Evolutionary conservation across 1,140 invertebrate genomes (phyloP).

Genomic region (Leptinotarsa texana): DNA sequence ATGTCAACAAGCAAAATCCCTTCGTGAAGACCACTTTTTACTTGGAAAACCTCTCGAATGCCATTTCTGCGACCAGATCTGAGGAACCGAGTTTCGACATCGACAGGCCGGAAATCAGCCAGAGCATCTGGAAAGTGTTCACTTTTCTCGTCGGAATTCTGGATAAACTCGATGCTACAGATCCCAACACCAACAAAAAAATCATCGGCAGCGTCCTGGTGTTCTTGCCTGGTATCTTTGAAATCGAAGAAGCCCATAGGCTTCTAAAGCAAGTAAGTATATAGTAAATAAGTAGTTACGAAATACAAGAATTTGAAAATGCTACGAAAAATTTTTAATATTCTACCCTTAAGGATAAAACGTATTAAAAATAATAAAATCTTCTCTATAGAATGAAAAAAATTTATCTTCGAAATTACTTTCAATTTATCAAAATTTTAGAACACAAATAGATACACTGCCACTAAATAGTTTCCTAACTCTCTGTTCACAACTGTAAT

Average conservation of each 20-base stretch:
- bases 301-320: too few relatives aligned
- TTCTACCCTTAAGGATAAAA: too few relatives aligned
- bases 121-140: conserved; percentile 56
- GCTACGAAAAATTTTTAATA: too few relatives aligned
- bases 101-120: conserved; percentile 56
- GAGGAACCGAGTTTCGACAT: conserved; percentile 58
- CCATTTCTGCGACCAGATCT: neutral
- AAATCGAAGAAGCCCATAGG: conserved; percentile 72
- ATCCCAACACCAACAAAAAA: conserved; percentile 50
- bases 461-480: too few relatives aligned
- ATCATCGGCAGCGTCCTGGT: conserved; percentile 72
- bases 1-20: conserved; percentile 59
- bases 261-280: conserved; percentile 25
- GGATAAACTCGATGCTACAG: conserved; percentile 69
- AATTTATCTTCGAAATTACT: too few relatives aligned
- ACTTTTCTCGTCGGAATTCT: conserved; percentile 70
- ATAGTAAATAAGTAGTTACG: too few relatives aligned
- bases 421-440: too few relatives aligned
- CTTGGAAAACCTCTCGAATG: conserved; percentile 62
- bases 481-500: too few relatives aligned
- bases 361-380: too few relatives aligned
- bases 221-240: conserved; percentile 84
- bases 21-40: conserved; percentile 69
- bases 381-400: too few relatives aligned
- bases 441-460: too few relatives aligned